Conservation (phyloP, 2,888 invertebrate genomes). For the Salpingus planirostris region DNA sequence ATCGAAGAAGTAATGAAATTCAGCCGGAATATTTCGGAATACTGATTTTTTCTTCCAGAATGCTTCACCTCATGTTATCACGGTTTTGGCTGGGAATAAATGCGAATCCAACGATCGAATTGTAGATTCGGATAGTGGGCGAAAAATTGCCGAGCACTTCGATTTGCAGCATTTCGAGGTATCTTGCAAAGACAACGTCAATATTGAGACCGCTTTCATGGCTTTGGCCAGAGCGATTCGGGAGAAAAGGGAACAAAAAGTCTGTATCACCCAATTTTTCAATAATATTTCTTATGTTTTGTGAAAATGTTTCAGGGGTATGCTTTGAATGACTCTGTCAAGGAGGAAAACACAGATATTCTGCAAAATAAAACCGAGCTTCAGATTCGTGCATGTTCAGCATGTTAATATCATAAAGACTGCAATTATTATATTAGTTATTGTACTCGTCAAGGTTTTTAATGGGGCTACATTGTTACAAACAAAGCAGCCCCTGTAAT, state of each 20-base stretch:
- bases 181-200: conserved; percentile 78
- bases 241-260: conserved; percentile 68
- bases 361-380: conserved; percentile 24
- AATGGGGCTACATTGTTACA: conserved; percentile 13
- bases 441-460: conserved; percentile 13
- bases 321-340: conserved; percentile 25
- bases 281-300: conserved; percentile 3
- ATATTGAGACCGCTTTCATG: conserved; percentile 75
- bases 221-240: conserved; percentile 74
- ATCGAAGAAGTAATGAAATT: conserved; percentile 65
- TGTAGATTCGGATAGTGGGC: conserved; percentile 69
- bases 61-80: conserved; percentile 78
- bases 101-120: conserved; percentile 69
- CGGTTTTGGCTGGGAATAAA: conserved; percentile 79
- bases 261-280: conserved; percentile 1
- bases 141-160: conserved; percentile 73
- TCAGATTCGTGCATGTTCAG: conserved; percentile 25
- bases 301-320: conserved; percentile 25
- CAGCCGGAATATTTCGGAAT: conserved; percentile 10
- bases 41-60: conserved; percentile 50
- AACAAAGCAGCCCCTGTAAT: too few relatives aligned
- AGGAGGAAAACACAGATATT: conserved; percentile 22
- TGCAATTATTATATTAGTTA: conserved; percentile 10
- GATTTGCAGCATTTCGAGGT: conserved; percentile 85
- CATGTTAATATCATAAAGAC: conserved; percentile 20